These are phyloP conservation scores for Myotis planiceps DNA, from an alignment of 2,797 vertebrate genomes.

Conservation along the genomic window DNA sequence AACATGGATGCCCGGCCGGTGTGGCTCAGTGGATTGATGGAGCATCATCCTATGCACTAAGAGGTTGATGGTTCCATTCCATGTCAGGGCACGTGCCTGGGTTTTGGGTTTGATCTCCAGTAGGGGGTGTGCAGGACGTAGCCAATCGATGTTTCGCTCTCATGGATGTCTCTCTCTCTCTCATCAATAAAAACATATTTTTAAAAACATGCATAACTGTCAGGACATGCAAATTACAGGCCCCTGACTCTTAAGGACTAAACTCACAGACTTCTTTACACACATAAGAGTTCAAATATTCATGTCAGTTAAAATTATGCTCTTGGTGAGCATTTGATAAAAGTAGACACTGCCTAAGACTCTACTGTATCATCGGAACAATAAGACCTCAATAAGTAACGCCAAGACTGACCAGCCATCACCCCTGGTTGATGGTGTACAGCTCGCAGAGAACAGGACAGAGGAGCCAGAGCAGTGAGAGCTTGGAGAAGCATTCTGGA, in stretches of 20 bases:
- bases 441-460: not conserved
- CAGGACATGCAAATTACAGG: slow-evolving; percentile 5
- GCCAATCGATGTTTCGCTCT: not conserved
- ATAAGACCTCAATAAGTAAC: not conserved
- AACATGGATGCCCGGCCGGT: too few species aligned
- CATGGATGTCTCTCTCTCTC: not conserved
- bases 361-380: not conserved
- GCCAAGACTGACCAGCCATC: not conserved
- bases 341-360: not conserved
- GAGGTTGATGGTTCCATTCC: too few species aligned
- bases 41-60: too few species aligned
- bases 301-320: not conserved
- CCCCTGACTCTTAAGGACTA: not conserved
- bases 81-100: too few species aligned
- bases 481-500: not conserved
- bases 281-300: not conserved
- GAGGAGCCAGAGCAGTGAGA: not conserved
- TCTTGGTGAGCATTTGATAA: slow-evolving; percentile 20
- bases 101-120: too few species aligned
- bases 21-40: not conserved
- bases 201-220: not conserved
- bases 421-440: not conserved
- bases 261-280: slow-evolving; percentile 8
- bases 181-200: too few species aligned
- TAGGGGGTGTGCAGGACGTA: not conserved